Evolutionary conservation across 1,140 invertebrate genomes (phyloP).

Genomic region (Saccostrea echinata): DNA sequence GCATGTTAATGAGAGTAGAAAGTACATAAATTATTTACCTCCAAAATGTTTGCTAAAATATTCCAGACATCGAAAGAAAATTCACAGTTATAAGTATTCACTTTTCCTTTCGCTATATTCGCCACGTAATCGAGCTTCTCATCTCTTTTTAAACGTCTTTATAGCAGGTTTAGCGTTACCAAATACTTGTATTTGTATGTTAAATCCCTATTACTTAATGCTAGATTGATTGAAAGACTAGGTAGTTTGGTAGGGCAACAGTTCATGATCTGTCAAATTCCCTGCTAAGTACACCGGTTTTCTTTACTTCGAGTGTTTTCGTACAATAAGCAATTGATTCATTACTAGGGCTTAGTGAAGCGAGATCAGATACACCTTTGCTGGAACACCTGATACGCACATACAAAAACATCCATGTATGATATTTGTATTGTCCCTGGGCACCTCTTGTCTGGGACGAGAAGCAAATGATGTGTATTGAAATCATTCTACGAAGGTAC

Average conservation of each 20-base stretch:
- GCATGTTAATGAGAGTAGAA: too few relatives aligned
- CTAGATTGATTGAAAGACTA: slow-evolving; percentile 30
- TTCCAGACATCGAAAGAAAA: neutral
- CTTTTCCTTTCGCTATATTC: neutral
- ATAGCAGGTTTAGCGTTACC: slow-evolving; percentile 17
- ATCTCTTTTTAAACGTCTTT: slow-evolving; percentile 19
- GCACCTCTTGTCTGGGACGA: slow-evolving; percentile 7
- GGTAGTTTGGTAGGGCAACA: neutral
- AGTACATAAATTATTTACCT: too few relatives aligned
- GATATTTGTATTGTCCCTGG: slow-evolving; percentile 10
- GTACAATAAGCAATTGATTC: slow-evolving; percentile 26
- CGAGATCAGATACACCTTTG: slow-evolving; percentile 5
- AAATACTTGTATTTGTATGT: slow-evolving; percentile 24
- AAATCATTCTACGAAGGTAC: neutral
- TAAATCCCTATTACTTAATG: slow-evolving; percentile 35
- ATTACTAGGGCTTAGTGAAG: slow-evolving; percentile 22
- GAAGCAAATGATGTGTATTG: slow-evolving; percentile 7
- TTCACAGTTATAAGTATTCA: neutral
- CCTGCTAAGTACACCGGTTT: slow-evolving; percentile 2
- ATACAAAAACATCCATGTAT: neutral
- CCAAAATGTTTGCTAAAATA: neutral
- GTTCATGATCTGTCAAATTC: slow-evolving; percentile 32
- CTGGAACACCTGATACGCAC: slow-evolving; percentile 1
- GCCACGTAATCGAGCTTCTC: neutral
- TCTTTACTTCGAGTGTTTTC: neutral